phyloP scores from a whole-genome alignment of 2,888 invertebrate genomes.

The Leptinotarsa haldemani region DNA sequence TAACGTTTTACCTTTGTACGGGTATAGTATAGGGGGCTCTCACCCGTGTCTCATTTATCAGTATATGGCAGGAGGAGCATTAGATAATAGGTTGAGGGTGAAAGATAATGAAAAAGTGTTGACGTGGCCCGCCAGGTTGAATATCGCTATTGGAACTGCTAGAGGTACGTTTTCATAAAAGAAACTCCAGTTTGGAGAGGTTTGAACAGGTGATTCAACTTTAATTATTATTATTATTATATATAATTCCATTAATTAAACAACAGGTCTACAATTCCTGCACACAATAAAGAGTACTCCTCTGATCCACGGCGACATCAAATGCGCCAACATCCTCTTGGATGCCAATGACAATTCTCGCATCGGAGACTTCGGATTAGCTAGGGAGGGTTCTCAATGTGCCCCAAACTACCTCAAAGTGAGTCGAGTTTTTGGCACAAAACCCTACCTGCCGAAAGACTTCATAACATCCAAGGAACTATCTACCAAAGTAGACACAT shows the following conservation, averaged over 20 bases:
- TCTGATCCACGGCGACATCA: constrained; percentile 95
- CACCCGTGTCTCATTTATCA: constrained; percentile 94
- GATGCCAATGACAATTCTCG: constrained; percentile 89
- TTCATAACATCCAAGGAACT: constrained; percentile 77
- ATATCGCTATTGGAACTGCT: constrained; percentile 77
- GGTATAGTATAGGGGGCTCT: constrained; percentile 67
- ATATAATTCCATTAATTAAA: too few species aligned
- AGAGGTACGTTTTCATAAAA: constrained; percentile 67
- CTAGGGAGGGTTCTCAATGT: constrained; percentile 79
- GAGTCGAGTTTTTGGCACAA: constrained; percentile 88
- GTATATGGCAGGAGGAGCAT: constrained; percentile 91
- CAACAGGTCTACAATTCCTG: constrained; percentile 80
- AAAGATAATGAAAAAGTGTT: constrained; percentile 65
- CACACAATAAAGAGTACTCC: constrained; percentile 79
- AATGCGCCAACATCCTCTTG: constrained; percentile 93
- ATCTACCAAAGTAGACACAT: constrained; percentile 93
- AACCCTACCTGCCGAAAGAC: constrained; percentile 93
- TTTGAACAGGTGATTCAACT: too few species aligned
- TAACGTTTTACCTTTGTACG: constrained; percentile 90
- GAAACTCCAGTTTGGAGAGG: too few species aligned
- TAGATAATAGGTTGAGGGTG: constrained; percentile 82
- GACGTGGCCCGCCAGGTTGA: constrained; percentile 80
- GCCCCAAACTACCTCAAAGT: constrained; percentile 76
- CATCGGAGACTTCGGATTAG: constrained; percentile 96
- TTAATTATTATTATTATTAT: too few species aligned